A percentile compares a stretch with the other conserved stretches of the same genome.
Evolutionary conservation across 2,113 vertebrate species (phyloP).

Genomic region (Thymallus thymallus): DNA sequence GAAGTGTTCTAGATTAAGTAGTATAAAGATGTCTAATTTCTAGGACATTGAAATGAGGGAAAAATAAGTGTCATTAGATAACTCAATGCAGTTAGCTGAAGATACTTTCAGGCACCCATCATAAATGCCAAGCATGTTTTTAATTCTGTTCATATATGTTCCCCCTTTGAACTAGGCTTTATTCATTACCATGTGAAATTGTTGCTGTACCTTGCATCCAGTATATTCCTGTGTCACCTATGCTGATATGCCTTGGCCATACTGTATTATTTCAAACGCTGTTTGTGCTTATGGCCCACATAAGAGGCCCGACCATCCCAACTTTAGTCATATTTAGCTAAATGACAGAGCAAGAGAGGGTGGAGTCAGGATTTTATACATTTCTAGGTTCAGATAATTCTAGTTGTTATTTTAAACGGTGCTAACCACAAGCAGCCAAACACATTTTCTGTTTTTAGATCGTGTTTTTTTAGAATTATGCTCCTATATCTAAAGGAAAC

Average conservation of each 20-base stretch:
- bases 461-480: slow-evolving; percentile 42
- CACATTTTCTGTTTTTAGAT: slow-evolving; percentile 42
- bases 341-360: slow-evolving; percentile 72
- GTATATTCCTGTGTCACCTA: slow-evolving; percentile 25
- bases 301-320: slow-evolving; percentile 42
- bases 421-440: slow-evolving; percentile 49
- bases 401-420: slow-evolving; percentile 50
- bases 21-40: slow-evolving; percentile 13
- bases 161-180: slow-evolving; percentile 1
- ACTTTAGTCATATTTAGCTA: slow-evolving; percentile 62
- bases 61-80: not conserved
- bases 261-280: slow-evolving; percentile 56
- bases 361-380: slow-evolving; percentile 64
- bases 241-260: slow-evolving; percentile 42
- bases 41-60: not conserved
- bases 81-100: not conserved
- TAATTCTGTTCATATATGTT: slow-evolving; percentile 16
- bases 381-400: slow-evolving; percentile 63
- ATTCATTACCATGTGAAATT: not conserved
- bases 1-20: slow-evolving; percentile 10
- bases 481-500: slow-evolving; percentile 32
- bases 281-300: slow-evolving; percentile 54
- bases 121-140: slow-evolving; percentile 17
- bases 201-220: not conserved
- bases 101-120: not conserved